Evolutionary conservation across 1,140 invertebrate species (phyloP).

Genomic region (Oncopeltus fasciatus): DNA sequence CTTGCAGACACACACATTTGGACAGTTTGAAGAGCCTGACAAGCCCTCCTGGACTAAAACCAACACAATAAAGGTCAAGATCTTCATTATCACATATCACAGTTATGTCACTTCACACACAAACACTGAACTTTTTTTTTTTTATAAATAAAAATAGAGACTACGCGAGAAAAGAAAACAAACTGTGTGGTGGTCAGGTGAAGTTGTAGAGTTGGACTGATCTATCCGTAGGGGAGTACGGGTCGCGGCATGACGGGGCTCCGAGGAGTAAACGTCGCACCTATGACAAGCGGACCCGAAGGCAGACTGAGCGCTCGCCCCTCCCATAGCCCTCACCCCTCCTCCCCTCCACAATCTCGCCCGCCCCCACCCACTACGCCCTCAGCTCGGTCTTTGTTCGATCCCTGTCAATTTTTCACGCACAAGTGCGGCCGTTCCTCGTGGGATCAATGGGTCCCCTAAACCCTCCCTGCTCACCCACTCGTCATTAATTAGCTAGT

Average conservation of each 20-base stretch:
- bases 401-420: constrained; percentile 19
- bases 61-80: constrained; percentile 11
- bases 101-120: background rate
- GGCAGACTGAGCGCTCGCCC: background rate
- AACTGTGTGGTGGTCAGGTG: background rate
- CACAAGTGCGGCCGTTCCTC: constrained; percentile 3
- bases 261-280: background rate
- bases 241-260: background rate
- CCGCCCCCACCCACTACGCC: constrained; percentile 23
- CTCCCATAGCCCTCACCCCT: constrained; percentile 14
- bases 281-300: background rate
- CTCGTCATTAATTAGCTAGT: background rate
- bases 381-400: background rate
- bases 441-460: background rate
- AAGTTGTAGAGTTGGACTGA: background rate
- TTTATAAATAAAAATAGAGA: background rate
- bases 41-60: constrained; percentile 4
- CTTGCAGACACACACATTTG: constrained; percentile 69
- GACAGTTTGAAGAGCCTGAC: constrained; percentile 39
- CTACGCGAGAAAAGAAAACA: background rate
- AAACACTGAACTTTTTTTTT: background rate
- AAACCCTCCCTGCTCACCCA: background rate
- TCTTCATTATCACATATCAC: constrained; percentile 6
- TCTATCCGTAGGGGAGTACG: background rate
- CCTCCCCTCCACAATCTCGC: constrained; percentile 20